Conservation (phyloP, 2,113 vertebrate genomes). For the Periophthalmodon schlosseri region DNA sequence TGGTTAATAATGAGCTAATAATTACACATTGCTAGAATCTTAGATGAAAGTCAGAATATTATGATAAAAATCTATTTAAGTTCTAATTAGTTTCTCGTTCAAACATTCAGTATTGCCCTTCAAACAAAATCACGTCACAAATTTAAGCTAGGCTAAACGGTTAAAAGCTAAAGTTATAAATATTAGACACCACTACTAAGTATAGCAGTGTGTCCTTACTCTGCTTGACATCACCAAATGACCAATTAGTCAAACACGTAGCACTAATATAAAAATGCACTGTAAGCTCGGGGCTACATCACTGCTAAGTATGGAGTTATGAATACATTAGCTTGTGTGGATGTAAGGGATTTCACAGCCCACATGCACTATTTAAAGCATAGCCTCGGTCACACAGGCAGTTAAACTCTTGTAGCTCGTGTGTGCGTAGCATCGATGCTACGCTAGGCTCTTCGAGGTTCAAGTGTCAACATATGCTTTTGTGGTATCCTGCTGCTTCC, state of each 20-base stretch:
- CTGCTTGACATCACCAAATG: neutral
- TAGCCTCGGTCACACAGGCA: neutral
- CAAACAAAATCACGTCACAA: neutral
- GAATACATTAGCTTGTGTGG: conserved; percentile 6
- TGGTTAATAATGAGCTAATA: too few relatives aligned
- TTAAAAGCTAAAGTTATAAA: neutral
- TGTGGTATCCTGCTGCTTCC: conserved; percentile 8
- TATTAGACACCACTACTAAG: neutral
- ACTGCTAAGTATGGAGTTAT: neutral
- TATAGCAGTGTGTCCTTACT: neutral
- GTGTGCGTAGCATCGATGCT: conserved; percentile 13
- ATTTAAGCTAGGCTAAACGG: neutral
- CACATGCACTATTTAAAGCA: conserved; percentile 1
- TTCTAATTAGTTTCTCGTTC: too few relatives aligned
- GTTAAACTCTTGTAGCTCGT: neutral
- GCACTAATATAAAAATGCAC: neutral
- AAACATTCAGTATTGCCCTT: too few relatives aligned
- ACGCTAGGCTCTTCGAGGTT: conserved; percentile 7
- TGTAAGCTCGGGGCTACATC: neutral
- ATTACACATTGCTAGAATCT: too few relatives aligned
- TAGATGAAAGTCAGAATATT: too few relatives aligned
- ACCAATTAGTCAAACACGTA: conserved; percentile 2
- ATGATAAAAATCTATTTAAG: too few relatives aligned
- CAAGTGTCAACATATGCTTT: conserved; percentile 11
- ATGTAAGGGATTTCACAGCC: conserved; percentile 3